phyloP scores from a whole-genome alignment of 30 jellyfish, hydroid and myxozoan species.

The Turritopsis rubra region DNA sequence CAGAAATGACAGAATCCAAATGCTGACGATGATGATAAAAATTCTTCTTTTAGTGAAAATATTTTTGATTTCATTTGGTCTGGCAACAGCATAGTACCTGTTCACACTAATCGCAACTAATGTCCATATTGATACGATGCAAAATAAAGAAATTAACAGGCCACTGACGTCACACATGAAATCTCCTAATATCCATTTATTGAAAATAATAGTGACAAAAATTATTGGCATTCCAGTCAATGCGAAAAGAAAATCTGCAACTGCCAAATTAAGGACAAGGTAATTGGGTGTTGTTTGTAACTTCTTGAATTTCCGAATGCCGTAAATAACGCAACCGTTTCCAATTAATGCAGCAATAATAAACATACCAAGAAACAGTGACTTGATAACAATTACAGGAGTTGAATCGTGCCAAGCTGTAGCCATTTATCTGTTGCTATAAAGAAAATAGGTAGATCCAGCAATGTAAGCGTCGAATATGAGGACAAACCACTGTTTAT shows the following conservation, averaged over 20 bases:
- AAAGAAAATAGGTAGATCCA: too few species aligned
- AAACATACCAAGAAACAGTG: conserved; percentile 44
- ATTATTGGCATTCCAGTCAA: conserved; percentile 71
- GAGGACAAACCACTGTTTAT: too few species aligned
- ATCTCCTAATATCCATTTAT: conserved; percentile 74
- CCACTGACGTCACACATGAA: conserved; percentile 79
- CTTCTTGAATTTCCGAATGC: conserved; percentile 44
- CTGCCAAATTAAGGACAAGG: conserved; percentile 76
- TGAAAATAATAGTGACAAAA: conserved; percentile 59
- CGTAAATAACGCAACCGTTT: conserved; percentile 57
- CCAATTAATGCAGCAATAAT: conserved; percentile 58
- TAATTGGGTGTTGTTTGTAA: conserved; percentile 75
- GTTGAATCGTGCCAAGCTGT: neutral
- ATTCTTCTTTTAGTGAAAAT: conserved; percentile 43
- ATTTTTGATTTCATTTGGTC: conserved; percentile 43
- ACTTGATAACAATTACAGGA: conserved; percentile 50
- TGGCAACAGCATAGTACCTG: conserved; percentile 81
- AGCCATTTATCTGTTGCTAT: neutral
- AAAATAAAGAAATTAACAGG: conserved; percentile 49
- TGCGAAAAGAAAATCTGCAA: conserved; percentile 73
- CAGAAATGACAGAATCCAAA: conserved; percentile 52
- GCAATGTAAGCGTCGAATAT: too few species aligned
- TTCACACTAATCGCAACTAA: conserved; percentile 69
- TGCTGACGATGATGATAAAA: conserved; percentile 37
- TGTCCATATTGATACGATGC: conserved; percentile 82